Conservation (phyloP, 2,888 invertebrate genomes). For the Trichopria drosophilae region DNA sequence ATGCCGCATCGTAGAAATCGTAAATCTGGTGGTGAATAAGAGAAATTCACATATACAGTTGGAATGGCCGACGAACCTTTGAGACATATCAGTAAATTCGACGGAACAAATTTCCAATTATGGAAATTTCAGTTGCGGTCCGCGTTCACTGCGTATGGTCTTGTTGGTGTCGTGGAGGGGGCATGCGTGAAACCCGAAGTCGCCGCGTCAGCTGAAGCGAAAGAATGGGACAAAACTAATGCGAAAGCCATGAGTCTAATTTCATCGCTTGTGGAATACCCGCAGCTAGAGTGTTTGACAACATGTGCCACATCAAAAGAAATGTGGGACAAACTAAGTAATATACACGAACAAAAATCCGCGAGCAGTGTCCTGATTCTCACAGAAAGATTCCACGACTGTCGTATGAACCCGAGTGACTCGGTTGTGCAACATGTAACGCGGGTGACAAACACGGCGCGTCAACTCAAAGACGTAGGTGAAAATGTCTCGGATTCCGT, state of each 20-base stretch:
- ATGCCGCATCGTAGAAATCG: no score
- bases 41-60: no score
- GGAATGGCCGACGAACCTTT: no score
- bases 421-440: conserved; percentile 31
- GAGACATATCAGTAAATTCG: no score
- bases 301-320: conserved; percentile 27
- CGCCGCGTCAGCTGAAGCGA: conserved; percentile 8
- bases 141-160: conserved; percentile 29
- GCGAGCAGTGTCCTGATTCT: conserved; percentile 29
- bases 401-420: conserved; percentile 26
- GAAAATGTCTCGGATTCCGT: conserved; percentile 31
- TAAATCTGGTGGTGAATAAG: no score
- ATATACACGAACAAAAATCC: conserved; percentile 35
- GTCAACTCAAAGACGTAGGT: conserved; percentile 35
- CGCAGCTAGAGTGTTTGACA: conserved; percentile 31
- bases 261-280: conserved; percentile 18
- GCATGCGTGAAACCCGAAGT: conserved; percentile 11
- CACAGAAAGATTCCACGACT: conserved; percentile 29
- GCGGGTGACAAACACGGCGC: conserved; percentile 33
- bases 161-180: conserved; percentile 25
- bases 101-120: conserved; percentile 36
- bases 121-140: conserved; percentile 38
- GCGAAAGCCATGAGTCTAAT: conserved; percentile 28
- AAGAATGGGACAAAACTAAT: conserved; percentile 30
- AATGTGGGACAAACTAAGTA: conserved; percentile 34